Evolutionary conservation across 2,888 invertebrate species (phyloP).

Genomic region (Eutolmus rufibarbis): DNA sequence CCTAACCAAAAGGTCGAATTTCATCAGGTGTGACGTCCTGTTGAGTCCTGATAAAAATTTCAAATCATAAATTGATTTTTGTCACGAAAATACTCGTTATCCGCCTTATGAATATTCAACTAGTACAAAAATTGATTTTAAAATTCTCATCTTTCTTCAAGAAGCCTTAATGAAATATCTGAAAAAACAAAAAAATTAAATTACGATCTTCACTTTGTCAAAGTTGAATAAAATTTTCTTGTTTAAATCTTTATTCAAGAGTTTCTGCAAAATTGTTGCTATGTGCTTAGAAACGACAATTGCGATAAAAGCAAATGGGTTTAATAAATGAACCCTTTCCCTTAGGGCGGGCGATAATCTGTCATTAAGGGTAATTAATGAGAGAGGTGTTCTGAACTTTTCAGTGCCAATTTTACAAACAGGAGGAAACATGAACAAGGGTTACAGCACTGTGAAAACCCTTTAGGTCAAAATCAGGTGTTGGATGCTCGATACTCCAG

Average conservation of each 20-base stretch:
- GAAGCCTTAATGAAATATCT: not conserved
- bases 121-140: not conserved
- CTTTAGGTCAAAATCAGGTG: not conserved
- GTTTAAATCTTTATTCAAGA: not conserved
- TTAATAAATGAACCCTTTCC: not conserved
- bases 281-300: not conserved
- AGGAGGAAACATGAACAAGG: not conserved
- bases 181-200: not conserved
- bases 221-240: not conserved
- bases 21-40: not conserved
- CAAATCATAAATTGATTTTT: not conserved
- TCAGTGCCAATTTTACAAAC: not conserved
- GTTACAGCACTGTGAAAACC: not conserved
- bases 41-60: not conserved
- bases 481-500: not conserved
- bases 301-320: not conserved
- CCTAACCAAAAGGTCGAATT: not conserved
- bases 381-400: not conserved
- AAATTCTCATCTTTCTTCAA: not conserved
- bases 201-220: not conserved
- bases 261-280: not conserved
- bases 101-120: not conserved
- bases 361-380: constrained; percentile 17
- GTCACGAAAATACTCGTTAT: not conserved
- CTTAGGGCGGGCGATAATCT: not conserved